A percentile compares a stretch with the other conserved stretches of the same genome.
phyloP scores from a whole-genome alignment of 2,797 vertebrate genomes.

The Potorous gilbertii region DNA sequence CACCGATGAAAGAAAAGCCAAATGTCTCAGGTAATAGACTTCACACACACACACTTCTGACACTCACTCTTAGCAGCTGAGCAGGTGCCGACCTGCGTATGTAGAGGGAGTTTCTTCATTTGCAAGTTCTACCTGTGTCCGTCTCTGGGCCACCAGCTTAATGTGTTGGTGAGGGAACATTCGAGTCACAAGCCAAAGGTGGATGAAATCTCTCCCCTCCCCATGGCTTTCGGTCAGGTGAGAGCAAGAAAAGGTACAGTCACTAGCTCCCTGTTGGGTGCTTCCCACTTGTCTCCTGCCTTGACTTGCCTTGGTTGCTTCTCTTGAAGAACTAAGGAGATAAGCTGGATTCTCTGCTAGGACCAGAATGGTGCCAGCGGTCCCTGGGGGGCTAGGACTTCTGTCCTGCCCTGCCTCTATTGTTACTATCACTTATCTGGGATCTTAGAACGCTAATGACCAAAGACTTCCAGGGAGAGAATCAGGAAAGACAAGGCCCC shows the following conservation, averaged over 20 bases:
- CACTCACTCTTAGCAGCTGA: background rate
- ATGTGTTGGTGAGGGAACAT: background rate
- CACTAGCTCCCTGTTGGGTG: background rate
- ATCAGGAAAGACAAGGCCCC: background rate
- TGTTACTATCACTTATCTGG: background rate
- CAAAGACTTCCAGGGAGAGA: background rate
- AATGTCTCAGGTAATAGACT: conserved; percentile 91
- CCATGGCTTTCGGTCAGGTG: no score
- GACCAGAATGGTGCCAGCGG: background rate
- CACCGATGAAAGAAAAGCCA: conserved; percentile 81
- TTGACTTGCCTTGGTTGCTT: background rate
- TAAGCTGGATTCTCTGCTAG: background rate
- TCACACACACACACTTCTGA: no score
- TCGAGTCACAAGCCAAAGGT: background rate
- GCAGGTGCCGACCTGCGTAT: background rate
- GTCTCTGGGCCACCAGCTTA: background rate
- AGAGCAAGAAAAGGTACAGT: no score
- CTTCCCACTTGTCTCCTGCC: no score
- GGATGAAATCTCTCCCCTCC: background rate
- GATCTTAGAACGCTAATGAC: background rate
- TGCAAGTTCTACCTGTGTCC: background rate
- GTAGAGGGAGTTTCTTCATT: background rate
- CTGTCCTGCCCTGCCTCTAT: background rate
- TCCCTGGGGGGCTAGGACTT: background rate
- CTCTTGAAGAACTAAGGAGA: background rate